Conservation (phyloP, 1,140 invertebrate species). For the Lamellibrachia luymesi region DNA sequence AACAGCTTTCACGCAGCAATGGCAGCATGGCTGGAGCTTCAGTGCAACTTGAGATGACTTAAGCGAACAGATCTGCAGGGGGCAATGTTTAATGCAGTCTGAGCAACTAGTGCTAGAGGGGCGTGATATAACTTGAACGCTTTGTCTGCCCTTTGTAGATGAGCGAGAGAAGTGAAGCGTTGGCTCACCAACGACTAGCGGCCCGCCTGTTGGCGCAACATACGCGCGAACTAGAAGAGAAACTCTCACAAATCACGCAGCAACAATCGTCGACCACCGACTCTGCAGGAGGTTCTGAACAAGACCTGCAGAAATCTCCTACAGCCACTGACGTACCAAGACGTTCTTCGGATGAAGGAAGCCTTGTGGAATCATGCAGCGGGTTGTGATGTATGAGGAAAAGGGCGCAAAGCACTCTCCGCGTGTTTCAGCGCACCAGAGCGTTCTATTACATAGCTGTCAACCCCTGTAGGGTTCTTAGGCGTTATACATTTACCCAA, state of each 20-base stretch:
- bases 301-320: not conserved
- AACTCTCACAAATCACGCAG: conserved; percentile 24
- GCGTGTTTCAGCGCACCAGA: not conserved
- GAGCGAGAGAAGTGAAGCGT: conserved; percentile 43
- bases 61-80: too few relatives aligned
- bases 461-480: too few relatives aligned
- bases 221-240: conserved; percentile 35
- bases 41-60: too few relatives aligned
- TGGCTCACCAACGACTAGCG: conserved; percentile 45
- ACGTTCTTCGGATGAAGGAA: not conserved
- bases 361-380: not conserved
- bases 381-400: not conserved
- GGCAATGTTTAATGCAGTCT: too few relatives aligned
- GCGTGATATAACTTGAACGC: not conserved
- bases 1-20: too few relatives aligned
- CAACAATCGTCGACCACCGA: not conserved
- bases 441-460: not conserved
- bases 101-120: too few relatives aligned
- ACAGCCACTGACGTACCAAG: not conserved
- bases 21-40: too few relatives aligned
- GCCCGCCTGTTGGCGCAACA: conserved; percentile 40
- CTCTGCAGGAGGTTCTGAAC: not conserved
- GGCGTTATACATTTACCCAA: too few relatives aligned
- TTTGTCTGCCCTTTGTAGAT: conserved; percentile 35
- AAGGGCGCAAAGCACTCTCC: not conserved